Evolutionary conservation across 2,888 invertebrate species (phyloP), one percentile per base, ranked within the genome.

Genomic region (Pollenia angustigena): DNA sequence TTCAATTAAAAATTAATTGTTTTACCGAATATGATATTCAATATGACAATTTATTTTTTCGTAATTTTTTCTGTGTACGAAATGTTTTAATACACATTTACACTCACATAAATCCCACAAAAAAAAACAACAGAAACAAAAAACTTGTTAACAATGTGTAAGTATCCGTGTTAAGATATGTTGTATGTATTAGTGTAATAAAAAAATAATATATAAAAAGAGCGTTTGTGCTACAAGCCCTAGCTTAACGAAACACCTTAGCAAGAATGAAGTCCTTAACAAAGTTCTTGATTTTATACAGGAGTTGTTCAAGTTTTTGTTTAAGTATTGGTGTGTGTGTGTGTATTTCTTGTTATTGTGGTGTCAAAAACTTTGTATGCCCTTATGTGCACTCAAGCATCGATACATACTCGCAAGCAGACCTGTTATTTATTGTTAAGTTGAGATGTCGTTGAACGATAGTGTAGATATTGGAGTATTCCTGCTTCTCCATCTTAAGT

Each of bases 361-460:
- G 72, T 72, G 56, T 58, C 58, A 76, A 76, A 76, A 52, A 69
- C n/a, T 44, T 3, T 71, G 58, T 32, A 6, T 32, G 32, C 32
- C 32, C 32, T 32, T 32, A 32, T 75, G 50, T 14, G 44, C 18
- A n/a, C 56, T 68, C 66, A 66, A 81, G 66, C 50, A 68, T 68
- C 54, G 32, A 32, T 32, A 32, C 32, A 4, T 32, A 6, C 32
- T 32, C 32, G 32, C 6, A 32, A 32, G 64, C 23, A 58, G 54
- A 48, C 16, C 44, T 66, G 44, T 80, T 75, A 50, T 75, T 75
- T 72, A 74, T 81, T 60, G 12, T 75, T 44, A 52, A 40, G 42
- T 54, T 58, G 40, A 32, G 32, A 6, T 80, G 14, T n/a, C 23
- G 48, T n/a, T n/a, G 52, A 44, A 50, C 23, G 66, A 56, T 60